phyloP scores from a whole-genome alignment of 2,888 invertebrate species.

The Brenthis daphne region DNA sequence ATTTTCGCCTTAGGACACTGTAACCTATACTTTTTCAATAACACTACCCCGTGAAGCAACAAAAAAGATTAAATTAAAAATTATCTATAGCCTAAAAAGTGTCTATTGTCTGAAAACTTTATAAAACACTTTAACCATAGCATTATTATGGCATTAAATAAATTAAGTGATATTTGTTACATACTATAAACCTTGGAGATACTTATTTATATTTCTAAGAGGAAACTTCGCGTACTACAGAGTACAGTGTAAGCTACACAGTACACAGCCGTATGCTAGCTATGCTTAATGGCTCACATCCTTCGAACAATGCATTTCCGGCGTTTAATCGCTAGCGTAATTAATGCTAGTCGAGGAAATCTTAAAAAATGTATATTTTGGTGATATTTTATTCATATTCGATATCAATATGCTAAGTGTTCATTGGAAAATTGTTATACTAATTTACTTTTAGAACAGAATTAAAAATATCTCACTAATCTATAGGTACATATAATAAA shows the following conservation, averaged over 20 bases:
- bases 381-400: constrained; percentile 20
- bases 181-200: constrained; percentile 13
- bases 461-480: too few species aligned
- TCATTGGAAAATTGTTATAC: too few species aligned
- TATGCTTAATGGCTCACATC: constrained; percentile 27
- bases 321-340: constrained; percentile 20
- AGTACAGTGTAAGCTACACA: background rate
- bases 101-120: too few species aligned
- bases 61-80: too few species aligned
- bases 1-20: too few species aligned
- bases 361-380: constrained; percentile 19
- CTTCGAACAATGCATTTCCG: constrained; percentile 33
- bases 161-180: background rate
- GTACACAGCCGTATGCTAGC: background rate
- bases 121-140: background rate
- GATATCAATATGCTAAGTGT: background rate
- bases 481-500: too few species aligned
- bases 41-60: too few species aligned
- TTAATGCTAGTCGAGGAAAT: constrained; percentile 20
- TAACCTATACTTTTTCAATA: too few species aligned
- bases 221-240: constrained; percentile 26
- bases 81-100: too few species aligned
- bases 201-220: constrained; percentile 14
- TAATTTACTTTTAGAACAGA: too few species aligned
- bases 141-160: background rate